These are phyloP conservation scores for Eutrigla gurnardus DNA, from an alignment of 2,797 vertebrate genomes.

Conservation along the genomic window DNA sequence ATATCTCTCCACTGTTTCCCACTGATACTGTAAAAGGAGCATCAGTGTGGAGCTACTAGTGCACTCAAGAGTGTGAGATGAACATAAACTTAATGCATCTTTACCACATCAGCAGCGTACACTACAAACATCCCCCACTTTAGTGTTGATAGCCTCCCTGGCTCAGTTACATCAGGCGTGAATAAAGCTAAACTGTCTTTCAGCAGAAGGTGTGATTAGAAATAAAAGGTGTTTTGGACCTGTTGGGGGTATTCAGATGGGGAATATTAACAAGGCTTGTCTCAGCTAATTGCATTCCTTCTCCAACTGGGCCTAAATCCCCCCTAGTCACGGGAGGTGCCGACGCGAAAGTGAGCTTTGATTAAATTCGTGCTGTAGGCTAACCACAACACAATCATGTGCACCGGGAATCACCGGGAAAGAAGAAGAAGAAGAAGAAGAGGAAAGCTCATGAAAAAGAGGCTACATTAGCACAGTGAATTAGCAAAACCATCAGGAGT, in stretches of 20 bases:
- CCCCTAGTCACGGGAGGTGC: slow-evolving; percentile 51
- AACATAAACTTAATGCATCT: not conserved
- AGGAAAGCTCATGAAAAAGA: not conserved
- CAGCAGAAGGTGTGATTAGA: slow-evolving; percentile 66
- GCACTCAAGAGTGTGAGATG: not conserved
- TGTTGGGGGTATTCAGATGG: slow-evolving; percentile 67
- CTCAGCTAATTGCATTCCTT: slow-evolving; percentile 73
- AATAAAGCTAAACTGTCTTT: slow-evolving; percentile 45
- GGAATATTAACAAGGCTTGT: slow-evolving; percentile 76
- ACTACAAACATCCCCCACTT: slow-evolving; percentile 21
- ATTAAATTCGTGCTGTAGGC: slow-evolving; percentile 78
- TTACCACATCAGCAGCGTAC: not conserved
- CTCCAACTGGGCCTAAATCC: slow-evolving; percentile 61
- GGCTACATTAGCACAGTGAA: slow-evolving; percentile 32
- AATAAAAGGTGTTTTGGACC: slow-evolving; percentile 66
- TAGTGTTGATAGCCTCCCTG: slow-evolving; percentile 25
- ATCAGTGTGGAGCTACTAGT: not conserved
- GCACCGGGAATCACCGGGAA: slow-evolving; percentile 50
- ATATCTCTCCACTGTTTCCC: slow-evolving; percentile 1
- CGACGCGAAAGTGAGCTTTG: slow-evolving; percentile 62
- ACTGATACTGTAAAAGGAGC: slow-evolving; percentile 1
- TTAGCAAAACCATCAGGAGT: slow-evolving; percentile 34
- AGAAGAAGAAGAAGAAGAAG: slow-evolving; percentile 14
- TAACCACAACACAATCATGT: slow-evolving; percentile 68
- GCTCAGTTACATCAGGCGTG: slow-evolving; percentile 30